These are phyloP conservation scores for Dioctria linearis DNA, from an alignment of 2,888 invertebrate species.

Conservation along the genomic window DNA sequence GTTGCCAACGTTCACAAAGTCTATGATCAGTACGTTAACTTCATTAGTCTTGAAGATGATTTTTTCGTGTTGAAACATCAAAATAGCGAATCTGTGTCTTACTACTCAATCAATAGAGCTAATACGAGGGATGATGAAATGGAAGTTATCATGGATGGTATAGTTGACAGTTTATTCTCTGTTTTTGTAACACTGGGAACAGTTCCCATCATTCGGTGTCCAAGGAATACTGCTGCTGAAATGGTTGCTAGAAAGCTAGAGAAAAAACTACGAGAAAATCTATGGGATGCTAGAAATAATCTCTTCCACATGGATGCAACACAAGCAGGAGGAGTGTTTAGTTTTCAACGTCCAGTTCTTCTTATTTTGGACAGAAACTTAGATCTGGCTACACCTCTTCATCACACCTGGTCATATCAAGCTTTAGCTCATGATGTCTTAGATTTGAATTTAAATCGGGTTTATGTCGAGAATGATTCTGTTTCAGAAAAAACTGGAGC, in stretches of 20 bases:
- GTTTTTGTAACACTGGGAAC: conserved; percentile 96
- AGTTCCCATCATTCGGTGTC: conserved; percentile 76
- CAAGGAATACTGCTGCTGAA: conserved; percentile 97
- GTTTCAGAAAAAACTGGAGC: conserved; percentile 73
- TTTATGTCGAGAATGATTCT: conserved; percentile 79
- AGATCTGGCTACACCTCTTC: conserved; percentile 97
- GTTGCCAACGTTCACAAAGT: conserved; percentile 96
- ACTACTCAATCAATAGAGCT: conserved; percentile 95
- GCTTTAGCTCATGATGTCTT: conserved; percentile 97
- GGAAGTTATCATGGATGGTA: conserved; percentile 92
- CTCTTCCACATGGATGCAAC: conserved; percentile 91
- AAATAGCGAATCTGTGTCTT: conserved; percentile 91
- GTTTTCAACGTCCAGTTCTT: conserved; percentile 94
- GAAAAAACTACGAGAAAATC: conserved; percentile 95
- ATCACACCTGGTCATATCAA: conserved; percentile 99
- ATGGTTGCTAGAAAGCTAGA: conserved; percentile 98
- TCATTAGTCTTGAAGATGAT: conserved; percentile 98
- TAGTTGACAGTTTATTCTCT: conserved; percentile 97
- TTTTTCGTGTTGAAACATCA: conserved; percentile 95
- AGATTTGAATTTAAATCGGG: conserved; percentile 88
- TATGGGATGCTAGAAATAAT: conserved; percentile 97
- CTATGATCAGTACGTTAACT: conserved; percentile 98
- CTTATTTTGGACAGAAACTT: conserved; percentile 94
- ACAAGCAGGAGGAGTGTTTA: conserved; percentile 80
- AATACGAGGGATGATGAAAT: conserved; percentile 97